Base-by-base conservation (phyloP, 2,888 invertebrate species). In the Cabera pusaria region DNA sequence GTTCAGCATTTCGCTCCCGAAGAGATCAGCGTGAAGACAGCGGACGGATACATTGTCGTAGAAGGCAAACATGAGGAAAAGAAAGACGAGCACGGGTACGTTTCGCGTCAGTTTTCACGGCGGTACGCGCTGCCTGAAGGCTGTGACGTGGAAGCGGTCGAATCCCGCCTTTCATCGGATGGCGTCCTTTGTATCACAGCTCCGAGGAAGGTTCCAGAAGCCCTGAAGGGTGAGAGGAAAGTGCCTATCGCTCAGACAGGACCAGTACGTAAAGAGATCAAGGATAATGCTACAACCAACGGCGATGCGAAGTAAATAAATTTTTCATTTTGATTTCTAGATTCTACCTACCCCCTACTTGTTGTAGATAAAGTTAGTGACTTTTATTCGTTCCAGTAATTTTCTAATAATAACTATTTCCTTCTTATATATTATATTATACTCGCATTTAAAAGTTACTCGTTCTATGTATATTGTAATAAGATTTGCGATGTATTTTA, bases 21-120 rank as follows among this genome's bases (percentile, higher is more conserved):
- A 20, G 95, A 96, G 66, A 92, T 96, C 19, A 89, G 90, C 3
- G 95, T 96, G 4, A 95, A 94, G 74, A 94, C 93, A 0, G 90
- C 92, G 0, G 94, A 94, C 32, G 91, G 93, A 21, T 90, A 79
- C 28, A 90, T 96, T 6, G 90, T 95, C 1, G 90, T 94, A 0
- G 94, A 95, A 72, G 95, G 93, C 0, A 94, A 93, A 63, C 96
- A 96, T 58, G 94, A 94, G 56, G 95, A 95, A 67, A 93, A 92
- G 61, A 91, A 92, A 44, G 95, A 95, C 56, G 92, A 93, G 11
- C 93, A 94, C 58, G 95, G 95, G 0, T 93, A 86, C 52, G 92
- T 95, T 35, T 92, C 94, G 1, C 90, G 94, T 11, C 94, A 96
- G 55, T 94, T 96, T 56, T 90, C 93, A 1, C 90, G 96, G 1